Conservation (phyloP, 2,113 vertebrate species). For the Forbesichthys papilliferus region DNA sequence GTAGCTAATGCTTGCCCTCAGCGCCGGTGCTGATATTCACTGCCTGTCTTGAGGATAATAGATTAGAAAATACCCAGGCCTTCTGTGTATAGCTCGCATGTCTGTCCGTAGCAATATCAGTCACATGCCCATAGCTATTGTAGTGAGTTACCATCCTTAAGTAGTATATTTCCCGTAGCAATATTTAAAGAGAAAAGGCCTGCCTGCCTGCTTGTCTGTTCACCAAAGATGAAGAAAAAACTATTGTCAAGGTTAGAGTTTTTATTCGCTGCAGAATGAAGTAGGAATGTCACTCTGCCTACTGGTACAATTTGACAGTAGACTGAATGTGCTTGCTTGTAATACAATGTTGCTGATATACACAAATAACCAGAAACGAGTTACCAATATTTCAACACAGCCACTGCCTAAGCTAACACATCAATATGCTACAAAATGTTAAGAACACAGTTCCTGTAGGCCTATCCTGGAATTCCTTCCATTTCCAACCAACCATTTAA, state of each 20-base stretch:
- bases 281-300: constrained; percentile 32
- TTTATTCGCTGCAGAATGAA: constrained; percentile 14
- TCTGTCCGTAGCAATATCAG: constrained; percentile 30
- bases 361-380: not conserved
- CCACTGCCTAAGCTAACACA: constrained; percentile 9
- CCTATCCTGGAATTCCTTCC: not conserved
- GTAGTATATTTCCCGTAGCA: constrained; percentile 17
- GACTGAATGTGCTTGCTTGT: constrained; percentile 19
- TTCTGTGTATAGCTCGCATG: constrained; percentile 36
- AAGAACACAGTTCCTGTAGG: not conserved
- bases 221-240: constrained; percentile 25
- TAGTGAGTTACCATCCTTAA: constrained; percentile 23
- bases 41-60: constrained; percentile 22
- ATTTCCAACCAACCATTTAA: too few species aligned
- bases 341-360: constrained; percentile 1
- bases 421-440: not conserved
- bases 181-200: constrained; percentile 19
- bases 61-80: constrained; percentile 20
- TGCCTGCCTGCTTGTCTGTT: constrained; percentile 11
- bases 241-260: not conserved
- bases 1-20: constrained; percentile 56
- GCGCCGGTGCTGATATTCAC: constrained; percentile 12
- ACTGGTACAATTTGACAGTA: constrained; percentile 33
- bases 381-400: not conserved
- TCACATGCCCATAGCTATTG: not conserved